phyloP scores from a whole-genome alignment of 2,888 invertebrate genomes.

The Plutella xylostella region DNA sequence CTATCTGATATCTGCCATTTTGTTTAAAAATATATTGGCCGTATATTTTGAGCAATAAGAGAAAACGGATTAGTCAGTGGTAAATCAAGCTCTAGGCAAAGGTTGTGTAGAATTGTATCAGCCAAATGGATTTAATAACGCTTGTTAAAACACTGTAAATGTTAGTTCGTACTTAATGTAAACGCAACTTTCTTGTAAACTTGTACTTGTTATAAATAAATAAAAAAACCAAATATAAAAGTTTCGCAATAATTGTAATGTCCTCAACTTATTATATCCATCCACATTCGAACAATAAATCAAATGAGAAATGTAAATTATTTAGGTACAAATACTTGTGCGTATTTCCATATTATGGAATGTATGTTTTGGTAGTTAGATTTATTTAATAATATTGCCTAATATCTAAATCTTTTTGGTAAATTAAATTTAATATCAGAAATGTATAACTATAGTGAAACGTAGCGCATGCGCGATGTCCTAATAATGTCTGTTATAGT shows the following conservation, averaged over 20 bases:
- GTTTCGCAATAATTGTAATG: constrained; percentile 24
- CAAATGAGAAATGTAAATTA: constrained; percentile 23
- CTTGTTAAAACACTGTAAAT: constrained; percentile 6
- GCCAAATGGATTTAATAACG: constrained; percentile 1
- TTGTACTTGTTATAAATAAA: constrained; percentile 24
- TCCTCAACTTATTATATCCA: constrained; percentile 61
- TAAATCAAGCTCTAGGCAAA: neutral
- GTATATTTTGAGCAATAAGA: too few relatives aligned
- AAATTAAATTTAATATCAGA: neutral
- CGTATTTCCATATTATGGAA: constrained; percentile 15
- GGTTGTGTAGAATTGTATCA: constrained; percentile 9
- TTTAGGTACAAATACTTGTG: constrained; percentile 4
- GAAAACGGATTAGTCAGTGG: neutral
- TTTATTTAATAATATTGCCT: constrained; percentile 1
- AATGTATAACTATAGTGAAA: neutral
- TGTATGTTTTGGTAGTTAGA: neutral
- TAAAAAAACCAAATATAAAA: constrained; percentile 29
- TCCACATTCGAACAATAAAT: constrained; percentile 64
- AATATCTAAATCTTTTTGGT: neutral
- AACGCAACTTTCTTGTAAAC: neutral
- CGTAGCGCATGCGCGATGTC: neutral
- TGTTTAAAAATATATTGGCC: too few relatives aligned
- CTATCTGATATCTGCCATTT: too few relatives aligned
- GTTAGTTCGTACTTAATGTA: constrained; percentile 3
- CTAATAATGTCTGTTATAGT: too few relatives aligned